Percentiles rank a stretch among this genome's conserved stretches.
These are phyloP conservation scores for Aromia moschata DNA, from an alignment of 2,888 invertebrate species.

Conservation along the genomic window DNA sequence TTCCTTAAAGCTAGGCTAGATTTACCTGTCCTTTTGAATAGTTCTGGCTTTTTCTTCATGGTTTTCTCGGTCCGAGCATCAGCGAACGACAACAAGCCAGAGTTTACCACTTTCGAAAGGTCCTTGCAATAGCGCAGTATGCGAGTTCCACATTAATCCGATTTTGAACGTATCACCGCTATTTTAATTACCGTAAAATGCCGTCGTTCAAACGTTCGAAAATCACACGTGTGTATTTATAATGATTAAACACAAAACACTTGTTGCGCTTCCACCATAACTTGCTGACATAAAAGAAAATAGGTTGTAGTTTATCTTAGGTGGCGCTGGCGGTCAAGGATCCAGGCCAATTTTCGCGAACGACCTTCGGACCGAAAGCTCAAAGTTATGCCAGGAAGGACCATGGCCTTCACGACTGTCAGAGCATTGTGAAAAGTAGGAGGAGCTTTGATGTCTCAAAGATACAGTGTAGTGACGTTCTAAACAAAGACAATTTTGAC, in stretches of 20 bases:
- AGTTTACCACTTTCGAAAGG: constrained; percentile 28
- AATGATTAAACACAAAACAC: constrained; percentile 47
- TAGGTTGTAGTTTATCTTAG: constrained; percentile 24
- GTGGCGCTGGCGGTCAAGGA: constrained; percentile 31
- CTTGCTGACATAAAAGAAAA: constrained; percentile 46
- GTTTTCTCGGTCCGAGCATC: constrained; percentile 31
- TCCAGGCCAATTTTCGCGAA: too few relatives aligned
- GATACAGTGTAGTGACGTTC: too few relatives aligned
- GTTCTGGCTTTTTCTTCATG: constrained; percentile 44
- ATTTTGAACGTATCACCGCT: constrained; percentile 14
- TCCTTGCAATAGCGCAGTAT: constrained; percentile 24
- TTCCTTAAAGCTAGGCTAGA: constrained; percentile 40
- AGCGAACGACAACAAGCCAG: constrained; percentile 34
- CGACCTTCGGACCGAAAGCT: too few relatives aligned
- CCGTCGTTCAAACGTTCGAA: constrained; percentile 26
- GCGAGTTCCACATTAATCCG: constrained; percentile 26
- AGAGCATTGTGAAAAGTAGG: too few relatives aligned
- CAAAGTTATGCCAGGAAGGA: too few relatives aligned
- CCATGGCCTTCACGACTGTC: too few relatives aligned
- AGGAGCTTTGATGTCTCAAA: too few relatives aligned
- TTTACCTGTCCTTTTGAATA: constrained; percentile 40
- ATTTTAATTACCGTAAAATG: constrained; percentile 11
- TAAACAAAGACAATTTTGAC: too few relatives aligned
- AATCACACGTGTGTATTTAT: constrained; percentile 43
- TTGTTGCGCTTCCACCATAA: constrained; percentile 55